Base-by-base conservation (phyloP, 2,113 vertebrate genomes). In the Nothocercus nigrocapillus region DNA sequence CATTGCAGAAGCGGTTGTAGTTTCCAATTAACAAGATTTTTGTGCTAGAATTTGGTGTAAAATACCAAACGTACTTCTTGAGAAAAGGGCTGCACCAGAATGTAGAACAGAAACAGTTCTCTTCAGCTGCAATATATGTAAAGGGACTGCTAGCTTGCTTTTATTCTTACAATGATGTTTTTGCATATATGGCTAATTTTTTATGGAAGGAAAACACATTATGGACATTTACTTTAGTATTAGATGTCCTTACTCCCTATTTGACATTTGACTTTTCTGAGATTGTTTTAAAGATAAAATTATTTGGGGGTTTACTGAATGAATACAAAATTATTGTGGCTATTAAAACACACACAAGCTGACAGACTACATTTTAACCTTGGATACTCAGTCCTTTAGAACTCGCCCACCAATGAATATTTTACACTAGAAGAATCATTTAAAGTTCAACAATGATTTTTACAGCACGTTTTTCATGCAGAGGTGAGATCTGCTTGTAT, bases 121-220 rank as follows among this genome's bases (percentile, higher is more conserved):
- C 76, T 92, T 91, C 85, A 69, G 80, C 80, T 72, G 67, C 90
- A 97, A 96, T 1, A 18, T 28, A 85, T 63, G 80, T 73, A 38
- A 7, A 25, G 94, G 94, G 93, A 93, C 94, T 53, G 44, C 79
- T 94, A 90, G 90, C 82, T 68, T 42, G 24, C 90, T 93, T 96
- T 95, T 95, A 93, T 86, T 87, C 85, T 45, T 80, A 45, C 47
- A 40, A 19, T 47, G 93, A 91, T 89, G 88, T 89, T 96, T 97
- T 94, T 93, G 93, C 89, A 87, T 94, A 66, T 87, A 90, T 70
- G 66, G 42, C 95, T 95, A 78, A 69, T 92, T 87, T 82, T 94
- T 95, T 96, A 94, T 95, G 62, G 70, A 84, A 58, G 76, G 32
- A 28, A 49, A 63, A 62, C 7, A 17, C 56, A 47, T 63, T 51